A percentile compares a stretch with the other conserved stretches of the same genome.
phyloP scores from a whole-genome alignment of 1,140 invertebrate species.

The Drosophila albomicans region DNA sequence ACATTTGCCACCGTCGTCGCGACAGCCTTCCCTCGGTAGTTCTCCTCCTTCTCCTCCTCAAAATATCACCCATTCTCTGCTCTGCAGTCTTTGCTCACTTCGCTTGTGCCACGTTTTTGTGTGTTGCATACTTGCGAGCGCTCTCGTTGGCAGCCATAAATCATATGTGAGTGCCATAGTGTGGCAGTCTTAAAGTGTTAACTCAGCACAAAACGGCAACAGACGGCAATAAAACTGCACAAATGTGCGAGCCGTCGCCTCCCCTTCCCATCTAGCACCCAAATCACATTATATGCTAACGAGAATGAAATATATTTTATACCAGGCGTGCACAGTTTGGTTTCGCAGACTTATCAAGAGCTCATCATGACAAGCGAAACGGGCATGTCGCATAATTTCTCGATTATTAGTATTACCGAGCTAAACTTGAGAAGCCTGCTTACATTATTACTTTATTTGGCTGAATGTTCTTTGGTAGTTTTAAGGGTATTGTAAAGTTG shows the following conservation, averaged over 20 bases:
- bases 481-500: too few species aligned
- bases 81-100: slow-evolving; percentile 21
- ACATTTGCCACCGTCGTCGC: slow-evolving; percentile 52
- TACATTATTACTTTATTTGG: too few species aligned
- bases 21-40: slow-evolving; percentile 12
- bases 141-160: slow-evolving; percentile 65
- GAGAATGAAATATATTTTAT: neutral
- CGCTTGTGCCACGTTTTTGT: slow-evolving; percentile 20
- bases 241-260: slow-evolving; percentile 21
- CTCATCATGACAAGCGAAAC: neutral
- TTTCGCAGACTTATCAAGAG: neutral
- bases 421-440: too few species aligned
- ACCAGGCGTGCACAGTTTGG: neutral
- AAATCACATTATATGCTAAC: slow-evolving; percentile 32
- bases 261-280: neutral
- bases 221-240: slow-evolving; percentile 41
- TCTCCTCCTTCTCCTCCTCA: neutral
- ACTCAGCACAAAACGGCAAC: slow-evolving; percentile 65
- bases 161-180: slow-evolving; percentile 60
- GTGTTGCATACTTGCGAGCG: slow-evolving; percentile 76
- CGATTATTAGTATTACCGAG: neutral
- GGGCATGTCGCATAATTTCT: neutral
- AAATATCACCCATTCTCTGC: neutral
- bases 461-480: too few species aligned
- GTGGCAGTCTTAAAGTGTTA: slow-evolving; percentile 71